Conservation (phyloP, 2,888 invertebrate genomes). For the Biston stratarius region DNA sequence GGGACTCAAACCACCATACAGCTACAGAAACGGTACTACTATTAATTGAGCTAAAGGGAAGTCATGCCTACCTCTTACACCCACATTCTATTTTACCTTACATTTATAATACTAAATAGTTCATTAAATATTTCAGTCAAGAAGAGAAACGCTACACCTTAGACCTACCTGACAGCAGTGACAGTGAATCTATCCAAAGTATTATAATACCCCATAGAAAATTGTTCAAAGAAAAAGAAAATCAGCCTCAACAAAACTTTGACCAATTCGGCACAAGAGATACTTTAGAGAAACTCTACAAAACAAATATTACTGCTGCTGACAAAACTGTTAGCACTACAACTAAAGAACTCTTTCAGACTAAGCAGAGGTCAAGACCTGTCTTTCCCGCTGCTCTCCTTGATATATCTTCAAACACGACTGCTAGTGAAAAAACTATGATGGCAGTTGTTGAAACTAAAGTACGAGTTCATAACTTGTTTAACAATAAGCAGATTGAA, state of each 20-base stretch:
- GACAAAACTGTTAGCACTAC: conserved; percentile 60
- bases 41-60: too few species aligned
- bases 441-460: conserved; percentile 49
- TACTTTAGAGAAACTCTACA: conserved; percentile 59
- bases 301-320: conserved; percentile 50
- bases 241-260: conserved; percentile 59
- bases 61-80: too few species aligned
- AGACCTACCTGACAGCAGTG: conserved; percentile 75
- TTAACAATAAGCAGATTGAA: neutral
- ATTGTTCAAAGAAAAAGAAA: conserved; percentile 71
- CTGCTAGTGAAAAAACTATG: conserved; percentile 61
- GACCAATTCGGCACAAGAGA: conserved; percentile 61
- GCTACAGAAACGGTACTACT: too few species aligned
- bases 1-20: too few species aligned
- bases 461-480: conserved; percentile 48
- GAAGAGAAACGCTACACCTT: conserved; percentile 60
- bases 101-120: neutral
- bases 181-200: conserved; percentile 74
- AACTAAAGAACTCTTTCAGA: conserved; percentile 67
- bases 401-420: conserved; percentile 66
- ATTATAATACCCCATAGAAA: conserved; percentile 74
- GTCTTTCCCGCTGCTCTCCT: conserved; percentile 69
- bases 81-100: too few species aligned
- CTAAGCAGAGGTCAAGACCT: conserved; percentile 57
- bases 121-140: conserved; percentile 18